Base-by-base conservation (phyloP, 2,797 vertebrate species). In the Selene dorsalis region DNA sequence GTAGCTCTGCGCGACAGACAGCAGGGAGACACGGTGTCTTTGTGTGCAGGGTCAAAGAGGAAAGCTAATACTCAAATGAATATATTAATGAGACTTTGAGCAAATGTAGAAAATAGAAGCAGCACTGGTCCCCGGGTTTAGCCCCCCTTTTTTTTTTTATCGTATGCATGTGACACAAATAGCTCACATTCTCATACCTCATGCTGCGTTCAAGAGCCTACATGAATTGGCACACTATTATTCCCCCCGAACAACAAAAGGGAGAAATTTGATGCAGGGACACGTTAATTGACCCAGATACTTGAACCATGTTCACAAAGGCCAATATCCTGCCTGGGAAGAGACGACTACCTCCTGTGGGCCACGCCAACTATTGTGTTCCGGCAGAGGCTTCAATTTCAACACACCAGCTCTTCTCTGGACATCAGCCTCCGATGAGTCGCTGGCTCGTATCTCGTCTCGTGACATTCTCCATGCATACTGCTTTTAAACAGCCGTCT, bases 271-370 rank as follows among this genome's bases (percentile, higher is more conserved):
- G 90, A 92, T 77, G 87, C 91, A 83, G 80, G 13, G 88, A 82
- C 77, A 87, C 65, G 75, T 89, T 94, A 93, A 94, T 92, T 93
- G 91, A 93, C 91, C 91, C 92, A 93, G 84, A 93, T 92, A 92
- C 84, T 91, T 86, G 91, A 88, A 83, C 87, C 67, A 62, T 86
- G 84, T 91, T 92, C 89, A 93, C 91, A 91, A 93, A 93, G 91
- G 80, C 91, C 90, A 86, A 88, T 91, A 92, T 92, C 91, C 91
- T 91, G 91, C 77, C 82, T 82, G 84, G 66, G 84, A 90, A 77
- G 87, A 88, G 71, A 87, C 7, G 73, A 75, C 85, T 85, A 80
- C 82, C 89, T 86, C 84, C 87, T 70, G 75, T 50, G 7, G 82
- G 79, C 89, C 80, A 76, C 73, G 78, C 68, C 89, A 69, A 84